Evolutionary conservation across 2,888 invertebrate genomes (phyloP).

Genomic region (Melanophora roralis): DNA sequence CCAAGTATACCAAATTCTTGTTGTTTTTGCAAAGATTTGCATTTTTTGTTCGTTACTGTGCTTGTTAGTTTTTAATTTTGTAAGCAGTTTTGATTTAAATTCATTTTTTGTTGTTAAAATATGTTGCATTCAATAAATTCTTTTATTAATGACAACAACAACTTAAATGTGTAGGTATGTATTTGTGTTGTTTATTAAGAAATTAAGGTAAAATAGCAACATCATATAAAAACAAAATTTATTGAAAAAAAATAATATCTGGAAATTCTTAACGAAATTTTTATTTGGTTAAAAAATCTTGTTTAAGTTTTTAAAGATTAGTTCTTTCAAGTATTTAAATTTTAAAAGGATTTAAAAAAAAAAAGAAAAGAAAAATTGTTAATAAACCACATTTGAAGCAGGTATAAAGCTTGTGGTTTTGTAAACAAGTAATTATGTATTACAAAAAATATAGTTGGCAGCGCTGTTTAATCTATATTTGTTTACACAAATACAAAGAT

Average conservation of each 20-base stretch:
- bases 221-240: neutral
- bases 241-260: neutral
- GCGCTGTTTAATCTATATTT: too few relatives aligned
- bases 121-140: constrained; percentile 49
- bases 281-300: neutral
- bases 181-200: constrained; percentile 45
- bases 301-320: too few relatives aligned
- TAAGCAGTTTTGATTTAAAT: constrained; percentile 56
- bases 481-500: too few relatives aligned
- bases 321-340: too few relatives aligned
- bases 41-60: constrained; percentile 39
- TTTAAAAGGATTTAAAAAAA: neutral
- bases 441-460: too few relatives aligned
- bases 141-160: constrained; percentile 27
- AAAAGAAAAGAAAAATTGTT: too few relatives aligned
- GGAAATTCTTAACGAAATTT: neutral
- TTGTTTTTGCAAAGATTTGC: constrained; percentile 58
- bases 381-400: too few relatives aligned
- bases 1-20: neutral
- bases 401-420: too few relatives aligned
- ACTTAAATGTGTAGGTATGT: constrained; percentile 5
- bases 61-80: constrained; percentile 33
- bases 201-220: constrained; percentile 21
- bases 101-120: constrained; percentile 32
- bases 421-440: too few relatives aligned